Base-by-base conservation (phyloP, 2,113 vertebrate species). In the Pelecanus crispus region DNA sequence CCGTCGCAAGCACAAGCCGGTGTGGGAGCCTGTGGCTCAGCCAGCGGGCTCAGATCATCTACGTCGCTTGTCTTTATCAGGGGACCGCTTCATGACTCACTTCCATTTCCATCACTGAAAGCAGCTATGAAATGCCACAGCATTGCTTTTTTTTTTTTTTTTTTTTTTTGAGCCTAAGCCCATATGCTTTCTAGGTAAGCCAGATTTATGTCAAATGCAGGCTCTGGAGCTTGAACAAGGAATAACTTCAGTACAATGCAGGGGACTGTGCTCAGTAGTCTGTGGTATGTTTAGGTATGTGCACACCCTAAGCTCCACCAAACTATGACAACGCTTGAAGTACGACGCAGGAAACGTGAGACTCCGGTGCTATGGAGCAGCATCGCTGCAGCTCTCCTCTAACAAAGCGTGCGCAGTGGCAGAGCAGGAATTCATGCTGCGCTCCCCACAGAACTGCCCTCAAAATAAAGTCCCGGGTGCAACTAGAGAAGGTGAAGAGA, bases 241-340 rank as follows among this genome's bases (percentile, higher is more conserved):
- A 18, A 19, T 31, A 1, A 14, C 20, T 36, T 13, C 2, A n/a
- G 55, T 10, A 50, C 34, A 32, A 0, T 0, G 3, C 3, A 4
- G 42, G 44, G 44, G 12, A 7, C 40, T 42, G n/a, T 26, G 62
- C 20, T 61, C 31, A 31, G 4, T 0, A 17, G 55, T 1, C 82
- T 38, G 52, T 11, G 44, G 5, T 10, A 1, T 3, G 22, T 13
- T 40, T 3, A 29, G 74, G 8, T 17, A 3, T 3, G 7, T 19
- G n/a, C 52, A 9, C n/a, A n/a, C 12, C n/a, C 72, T 10, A 1
- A 66, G 63, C 65, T 28, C 17, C 5, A 5, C 36, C 22, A 21
- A 11, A 8, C 59, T 10, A 1, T 8, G 53, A 10, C 77, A 59
- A 8, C 1, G 3, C 74, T 68, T 28, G 4, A 0, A 6, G 52